phyloP scores from a whole-genome alignment of 2,113 vertebrate genomes.

The Melanerpes aurifrons region DNA sequence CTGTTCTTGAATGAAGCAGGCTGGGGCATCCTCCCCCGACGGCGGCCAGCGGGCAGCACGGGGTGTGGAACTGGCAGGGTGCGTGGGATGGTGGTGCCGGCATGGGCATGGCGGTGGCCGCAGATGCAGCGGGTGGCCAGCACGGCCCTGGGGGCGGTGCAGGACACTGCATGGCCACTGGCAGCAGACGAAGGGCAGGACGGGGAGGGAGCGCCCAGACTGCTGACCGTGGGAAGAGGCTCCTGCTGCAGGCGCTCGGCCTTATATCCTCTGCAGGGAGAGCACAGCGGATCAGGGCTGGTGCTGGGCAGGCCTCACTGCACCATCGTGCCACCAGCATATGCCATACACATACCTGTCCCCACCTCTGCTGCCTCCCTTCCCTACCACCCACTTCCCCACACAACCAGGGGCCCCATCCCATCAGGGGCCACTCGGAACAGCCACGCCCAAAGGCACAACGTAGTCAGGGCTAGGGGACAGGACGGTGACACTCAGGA shows the following conservation, averaged over 20 bases:
- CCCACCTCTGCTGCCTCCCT: background rate
- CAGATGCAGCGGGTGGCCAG: background rate
- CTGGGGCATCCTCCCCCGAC: background rate
- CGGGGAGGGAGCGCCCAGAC: conserved; percentile 48
- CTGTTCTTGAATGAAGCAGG: conserved; percentile 6
- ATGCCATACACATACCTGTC: background rate
- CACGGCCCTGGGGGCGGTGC: conserved; percentile 23
- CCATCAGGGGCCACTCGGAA: background rate
- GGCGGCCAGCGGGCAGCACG: background rate
- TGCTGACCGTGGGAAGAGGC: conserved; percentile 38
- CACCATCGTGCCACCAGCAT: background rate
- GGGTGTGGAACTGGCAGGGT: conserved; percentile 42
- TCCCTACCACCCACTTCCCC: background rate
- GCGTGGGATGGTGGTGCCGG: conserved; percentile 32
- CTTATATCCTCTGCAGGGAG: conserved; percentile 71
- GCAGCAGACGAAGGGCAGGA: conserved; percentile 54
- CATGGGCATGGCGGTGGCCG: conserved; percentile 38
- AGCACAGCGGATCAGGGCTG: background rate
- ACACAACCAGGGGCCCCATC: background rate
- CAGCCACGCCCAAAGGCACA: background rate
- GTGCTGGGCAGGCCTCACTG: background rate
- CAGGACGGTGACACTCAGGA: conserved; percentile 33
- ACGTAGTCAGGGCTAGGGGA: background rate
- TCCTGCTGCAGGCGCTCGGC: conserved; percentile 39
- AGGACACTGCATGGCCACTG: conserved; percentile 25